Evolutionary conservation across 2,113 vertebrate species (phyloP).

Genomic region (Macquaria ambigua): DNA sequence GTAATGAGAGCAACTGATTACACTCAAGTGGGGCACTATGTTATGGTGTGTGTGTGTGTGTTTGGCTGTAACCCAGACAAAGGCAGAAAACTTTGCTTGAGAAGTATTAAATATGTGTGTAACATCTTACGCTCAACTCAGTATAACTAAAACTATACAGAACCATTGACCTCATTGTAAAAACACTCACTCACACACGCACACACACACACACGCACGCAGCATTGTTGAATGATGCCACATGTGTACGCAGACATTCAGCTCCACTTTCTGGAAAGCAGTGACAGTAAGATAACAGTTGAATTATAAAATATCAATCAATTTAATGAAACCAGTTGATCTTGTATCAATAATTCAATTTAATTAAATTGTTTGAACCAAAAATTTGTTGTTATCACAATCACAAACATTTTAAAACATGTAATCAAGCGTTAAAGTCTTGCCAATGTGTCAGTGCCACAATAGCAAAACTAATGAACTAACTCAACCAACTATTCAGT

Average conservation of each 20-base stretch:
- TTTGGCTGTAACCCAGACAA: background rate
- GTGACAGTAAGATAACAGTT: background rate
- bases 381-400: too few relatives aligned
- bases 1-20: constrained; percentile 15
- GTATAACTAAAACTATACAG: constrained; percentile 16
- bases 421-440: too few relatives aligned
- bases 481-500: too few relatives aligned
- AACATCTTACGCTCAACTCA: constrained; percentile 9
- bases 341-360: background rate
- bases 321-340: background rate
- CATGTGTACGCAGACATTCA: background rate
- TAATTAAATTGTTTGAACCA: background rate
- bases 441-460: too few relatives aligned
- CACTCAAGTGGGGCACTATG: background rate
- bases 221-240: background rate
- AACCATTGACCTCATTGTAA: background rate
- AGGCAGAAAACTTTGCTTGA: background rate
- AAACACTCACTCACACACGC: constrained; percentile 1
- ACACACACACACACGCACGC: background rate
- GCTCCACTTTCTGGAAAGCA: background rate
- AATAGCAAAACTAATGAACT: too few relatives aligned
- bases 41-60: background rate
- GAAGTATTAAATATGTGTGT: constrained; percentile 7
- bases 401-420: too few relatives aligned
- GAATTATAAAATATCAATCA: background rate